phyloP scores from a whole-genome alignment of 2,888 invertebrate species.

The Vanessa cardui region DNA sequence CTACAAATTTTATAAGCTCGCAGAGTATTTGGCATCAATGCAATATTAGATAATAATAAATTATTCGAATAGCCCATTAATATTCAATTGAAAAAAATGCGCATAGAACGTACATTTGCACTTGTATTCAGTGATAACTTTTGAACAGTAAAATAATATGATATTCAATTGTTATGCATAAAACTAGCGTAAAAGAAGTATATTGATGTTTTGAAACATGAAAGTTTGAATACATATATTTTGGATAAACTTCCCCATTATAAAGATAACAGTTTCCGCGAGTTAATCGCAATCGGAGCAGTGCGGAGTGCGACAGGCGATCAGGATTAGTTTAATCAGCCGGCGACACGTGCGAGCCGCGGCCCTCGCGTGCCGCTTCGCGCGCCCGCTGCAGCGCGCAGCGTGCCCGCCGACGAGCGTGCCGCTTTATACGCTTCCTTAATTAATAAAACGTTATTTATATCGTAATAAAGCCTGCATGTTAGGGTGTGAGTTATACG shows the following conservation, averaged over 20 bases:
- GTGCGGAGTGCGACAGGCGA: neutral
- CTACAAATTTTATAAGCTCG: neutral
- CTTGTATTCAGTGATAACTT: too few species aligned
- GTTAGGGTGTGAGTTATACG: neutral
- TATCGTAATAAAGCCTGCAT: neutral
- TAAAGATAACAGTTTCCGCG: too few species aligned
- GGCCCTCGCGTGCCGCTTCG: neutral
- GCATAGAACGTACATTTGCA: too few species aligned
- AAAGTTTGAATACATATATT: too few species aligned
- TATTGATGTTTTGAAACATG: too few species aligned
- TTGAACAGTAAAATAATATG: too few species aligned
- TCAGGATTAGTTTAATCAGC: conserved; percentile 6
- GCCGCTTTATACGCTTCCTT: neutral
- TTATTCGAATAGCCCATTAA: too few species aligned
- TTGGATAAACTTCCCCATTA: too few species aligned
- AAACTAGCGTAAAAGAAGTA: too few species aligned
- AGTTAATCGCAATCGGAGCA: neutral
- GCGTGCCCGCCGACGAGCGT: neutral
- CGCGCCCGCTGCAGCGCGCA: neutral
- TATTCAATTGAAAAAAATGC: too few species aligned
- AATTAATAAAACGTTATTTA: neutral
- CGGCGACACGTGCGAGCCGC: neutral
- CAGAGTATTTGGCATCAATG: neutral
- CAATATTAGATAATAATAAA: neutral
- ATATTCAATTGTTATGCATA: too few species aligned